phyloP scores from a whole-genome alignment of 2,113 vertebrate genomes.

The Chamaea fasciata region DNA sequence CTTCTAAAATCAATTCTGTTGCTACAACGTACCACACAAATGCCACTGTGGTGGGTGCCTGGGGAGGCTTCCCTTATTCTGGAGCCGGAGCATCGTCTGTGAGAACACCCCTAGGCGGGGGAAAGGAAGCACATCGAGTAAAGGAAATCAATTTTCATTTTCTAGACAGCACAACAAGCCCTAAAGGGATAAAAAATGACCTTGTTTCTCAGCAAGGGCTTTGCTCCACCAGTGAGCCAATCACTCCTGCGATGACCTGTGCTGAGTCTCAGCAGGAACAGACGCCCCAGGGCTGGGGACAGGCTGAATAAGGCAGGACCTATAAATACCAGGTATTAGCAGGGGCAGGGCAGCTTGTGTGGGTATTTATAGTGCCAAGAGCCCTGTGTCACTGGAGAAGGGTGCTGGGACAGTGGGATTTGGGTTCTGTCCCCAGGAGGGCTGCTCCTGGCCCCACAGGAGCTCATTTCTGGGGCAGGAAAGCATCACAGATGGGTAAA shows the following conservation, averaged over 20 bases:
- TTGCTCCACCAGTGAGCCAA: not conserved
- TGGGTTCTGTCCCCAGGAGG: not conserved
- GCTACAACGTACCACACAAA: accelerated
- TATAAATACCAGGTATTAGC: slow-evolving; percentile 35
- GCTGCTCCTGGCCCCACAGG: not conserved
- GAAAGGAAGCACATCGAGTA: not conserved
- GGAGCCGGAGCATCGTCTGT: not conserved
- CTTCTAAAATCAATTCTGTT: not conserved
- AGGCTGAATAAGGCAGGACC: not conserved
- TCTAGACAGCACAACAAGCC: not conserved
- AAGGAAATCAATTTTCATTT: not conserved
- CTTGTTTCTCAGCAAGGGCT: not conserved
- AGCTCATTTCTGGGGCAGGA: not conserved
- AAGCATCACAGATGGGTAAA: not conserved
- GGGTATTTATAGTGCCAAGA: slow-evolving; percentile 41
- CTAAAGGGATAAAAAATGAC: not conserved
- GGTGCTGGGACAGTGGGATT: accelerated
- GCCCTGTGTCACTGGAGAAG: slow-evolving; percentile 17
- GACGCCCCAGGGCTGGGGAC: not conserved
- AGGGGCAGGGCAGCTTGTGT: not conserved
- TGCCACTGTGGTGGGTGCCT: accelerated
- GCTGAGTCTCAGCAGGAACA: not conserved
- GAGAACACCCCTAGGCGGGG: not conserved
- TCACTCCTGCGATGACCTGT: accelerated
- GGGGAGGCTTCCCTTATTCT: not conserved